Percentiles rank a stretch among this genome's conserved stretches.
These are phyloP conservation scores for Megathymus violae DNA, from an alignment of 1,140 invertebrate genomes.

Conservation along the genomic window DNA sequence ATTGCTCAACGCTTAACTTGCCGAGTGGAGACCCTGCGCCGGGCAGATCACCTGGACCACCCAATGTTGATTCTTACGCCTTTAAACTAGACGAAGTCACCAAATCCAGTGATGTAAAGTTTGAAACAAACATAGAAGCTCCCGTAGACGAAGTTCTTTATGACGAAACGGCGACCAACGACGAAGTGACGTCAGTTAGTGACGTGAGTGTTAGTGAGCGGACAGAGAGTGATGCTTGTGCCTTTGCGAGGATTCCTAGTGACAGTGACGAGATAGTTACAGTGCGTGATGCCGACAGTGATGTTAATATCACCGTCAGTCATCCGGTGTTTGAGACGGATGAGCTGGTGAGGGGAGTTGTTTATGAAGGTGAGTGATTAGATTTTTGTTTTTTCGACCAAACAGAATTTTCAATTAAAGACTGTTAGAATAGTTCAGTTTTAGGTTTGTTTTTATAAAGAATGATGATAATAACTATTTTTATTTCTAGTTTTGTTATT, in stretches of 20 bases:
- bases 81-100: conserved; percentile 31
- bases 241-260: conserved; percentile 68
- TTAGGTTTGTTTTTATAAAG: no score
- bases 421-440: no score
- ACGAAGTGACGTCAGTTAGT: conserved; percentile 59
- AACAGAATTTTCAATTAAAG: no score
- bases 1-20: conserved; percentile 64
- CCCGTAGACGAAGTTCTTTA: conserved; percentile 53
- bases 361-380: conserved; percentile 73
- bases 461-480: no score
- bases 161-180: conserved; percentile 62
- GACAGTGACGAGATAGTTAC: conserved; percentile 72
- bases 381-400: not conserved
- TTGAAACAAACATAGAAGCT: conserved; percentile 46
- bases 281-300: conserved; percentile 67
- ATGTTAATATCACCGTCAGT: conserved; percentile 67
- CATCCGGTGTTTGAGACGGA: conserved; percentile 70
- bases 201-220: conserved; percentile 59
- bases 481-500: no score
- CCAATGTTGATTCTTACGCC: conserved; percentile 39
- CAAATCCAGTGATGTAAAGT: conserved; percentile 30
- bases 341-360: conserved; percentile 67
- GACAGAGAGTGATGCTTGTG: conserved; percentile 63
- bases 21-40: conserved; percentile 74
- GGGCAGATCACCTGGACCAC: conserved; percentile 73